Conservation (phyloP, 1,140 invertebrate species). For the Drosophila grimshawi region DNA sequence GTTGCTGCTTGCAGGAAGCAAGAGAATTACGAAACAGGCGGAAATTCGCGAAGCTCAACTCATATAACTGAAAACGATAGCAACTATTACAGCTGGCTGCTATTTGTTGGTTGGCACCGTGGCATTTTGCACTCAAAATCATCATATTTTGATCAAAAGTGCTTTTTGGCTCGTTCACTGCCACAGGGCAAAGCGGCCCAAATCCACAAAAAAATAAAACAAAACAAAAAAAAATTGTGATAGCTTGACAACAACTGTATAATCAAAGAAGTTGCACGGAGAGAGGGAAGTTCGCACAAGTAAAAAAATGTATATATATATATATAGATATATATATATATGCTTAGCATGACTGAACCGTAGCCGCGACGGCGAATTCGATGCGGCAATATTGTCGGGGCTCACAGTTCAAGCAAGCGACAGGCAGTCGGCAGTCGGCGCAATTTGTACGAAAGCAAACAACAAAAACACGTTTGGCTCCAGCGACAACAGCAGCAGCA, state of each 20-base stretch:
- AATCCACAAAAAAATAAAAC: conserved; percentile 1
- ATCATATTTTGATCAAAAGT: conserved; percentile 46
- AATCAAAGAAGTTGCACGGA: conserved; percentile 26
- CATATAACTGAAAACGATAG: conserved; percentile 15
- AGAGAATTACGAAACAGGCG: conserved; percentile 44
- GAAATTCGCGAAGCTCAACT: conserved; percentile 8
- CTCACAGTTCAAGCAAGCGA: conserved; percentile 28
- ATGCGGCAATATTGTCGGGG: conserved; percentile 33
- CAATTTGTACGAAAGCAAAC: conserved; percentile 25
- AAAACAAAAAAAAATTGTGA: neutral
- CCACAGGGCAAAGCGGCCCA: conserved; percentile 32
- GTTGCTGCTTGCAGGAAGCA: conserved; percentile 29
- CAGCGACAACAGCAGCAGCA: conserved; percentile 11
- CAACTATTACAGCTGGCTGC: conserved; percentile 14
- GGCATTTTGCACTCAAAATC: conserved; percentile 42
- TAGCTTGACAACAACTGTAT: conserved; percentile 34
- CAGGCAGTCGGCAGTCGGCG: conserved; percentile 7
- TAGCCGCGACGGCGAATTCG: conserved; percentile 31
- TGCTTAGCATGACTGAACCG: neutral
- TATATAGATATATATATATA: neutral
- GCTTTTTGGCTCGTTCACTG: conserved; percentile 27
- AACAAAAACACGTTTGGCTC: conserved; percentile 34
- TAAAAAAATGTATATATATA: neutral
- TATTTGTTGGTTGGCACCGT: conserved; percentile 25
- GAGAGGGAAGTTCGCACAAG: conserved; percentile 1